phyloP scores from a whole-genome alignment of 2,113 vertebrate species.

The Austrofundulus limnaeus region DNA sequence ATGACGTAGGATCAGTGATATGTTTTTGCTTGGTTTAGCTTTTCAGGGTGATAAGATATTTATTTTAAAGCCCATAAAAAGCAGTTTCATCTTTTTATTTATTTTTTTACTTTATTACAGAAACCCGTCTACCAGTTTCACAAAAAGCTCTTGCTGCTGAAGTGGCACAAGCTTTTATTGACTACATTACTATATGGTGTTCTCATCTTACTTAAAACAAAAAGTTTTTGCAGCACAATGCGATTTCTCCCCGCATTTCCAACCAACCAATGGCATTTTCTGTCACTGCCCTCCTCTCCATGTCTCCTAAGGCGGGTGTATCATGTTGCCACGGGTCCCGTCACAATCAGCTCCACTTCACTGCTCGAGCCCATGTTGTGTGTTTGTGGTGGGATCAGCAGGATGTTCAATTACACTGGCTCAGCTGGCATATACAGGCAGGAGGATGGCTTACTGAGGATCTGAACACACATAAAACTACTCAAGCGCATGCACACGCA shows the following conservation, averaged over 20 bases:
- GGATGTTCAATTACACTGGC: constrained; percentile 65
- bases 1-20: too few species aligned
- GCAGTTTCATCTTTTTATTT: too few species aligned
- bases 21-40: too few species aligned
- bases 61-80: too few species aligned
- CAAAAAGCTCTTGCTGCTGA: constrained; percentile 20
- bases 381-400: constrained; percentile 57
- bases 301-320: constrained; percentile 21
- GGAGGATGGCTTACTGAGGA: constrained; percentile 38
- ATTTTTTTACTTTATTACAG: too few species aligned
- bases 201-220: constrained; percentile 47
- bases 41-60: too few species aligned
- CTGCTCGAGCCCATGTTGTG: constrained; percentile 14
- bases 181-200: constrained; percentile 13
- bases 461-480: constrained; percentile 7
- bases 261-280: constrained; percentile 28
- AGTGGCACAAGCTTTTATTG: constrained; percentile 31
- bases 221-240: constrained; percentile 13
- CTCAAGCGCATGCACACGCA: constrained; percentile 14
- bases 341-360: constrained; percentile 11
- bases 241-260: constrained; percentile 38
- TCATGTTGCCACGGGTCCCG: constrained; percentile 37
- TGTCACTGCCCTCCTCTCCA: constrained; percentile 18
- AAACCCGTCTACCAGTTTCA: neutral
- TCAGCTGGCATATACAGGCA: constrained; percentile 44